Evolutionary conservation across 2,888 invertebrate genomes (phyloP).

Genomic region (Tipula helvola): DNA sequence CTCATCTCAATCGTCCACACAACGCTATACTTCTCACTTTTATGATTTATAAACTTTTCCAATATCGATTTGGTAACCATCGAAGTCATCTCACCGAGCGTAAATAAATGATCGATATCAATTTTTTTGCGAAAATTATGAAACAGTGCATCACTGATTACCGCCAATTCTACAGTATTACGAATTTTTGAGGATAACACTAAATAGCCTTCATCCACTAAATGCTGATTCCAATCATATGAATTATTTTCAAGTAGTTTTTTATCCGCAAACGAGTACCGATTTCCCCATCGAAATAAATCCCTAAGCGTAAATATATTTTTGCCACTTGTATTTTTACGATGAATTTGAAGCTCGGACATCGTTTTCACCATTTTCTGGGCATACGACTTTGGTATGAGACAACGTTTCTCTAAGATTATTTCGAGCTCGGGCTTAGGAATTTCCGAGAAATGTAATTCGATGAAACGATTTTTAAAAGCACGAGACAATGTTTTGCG

Average conservation of each 20-base stretch:
- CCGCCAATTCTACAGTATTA: conserved; percentile 63
- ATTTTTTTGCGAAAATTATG: conserved; percentile 70
- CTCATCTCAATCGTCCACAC: conserved; percentile 94
- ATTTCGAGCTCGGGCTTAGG: conserved; percentile 75
- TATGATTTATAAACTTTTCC: conserved; percentile 46
- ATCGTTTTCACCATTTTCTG: conserved; percentile 85
- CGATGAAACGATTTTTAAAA: conserved; percentile 94
- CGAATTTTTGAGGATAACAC: conserved; percentile 88
- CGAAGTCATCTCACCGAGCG: conserved; percentile 54
- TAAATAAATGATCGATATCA: conserved; percentile 56
- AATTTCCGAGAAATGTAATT: conserved; percentile 92
- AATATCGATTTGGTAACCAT: conserved; percentile 61
- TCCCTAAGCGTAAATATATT: conserved; percentile 90
- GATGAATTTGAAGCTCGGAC: conserved; percentile 71
- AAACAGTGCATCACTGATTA: conserved; percentile 67
- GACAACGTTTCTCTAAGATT: conserved; percentile 80
- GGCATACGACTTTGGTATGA: conserved; percentile 75
- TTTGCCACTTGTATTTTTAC: conserved; percentile 68
- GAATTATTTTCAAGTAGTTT: conserved; percentile 43
- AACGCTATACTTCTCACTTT: conserved; percentile 43
- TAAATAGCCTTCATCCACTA: conserved; percentile 92
- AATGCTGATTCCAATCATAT: conserved; percentile 94
- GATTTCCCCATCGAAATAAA: conserved; percentile 92
- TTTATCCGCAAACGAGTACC: conserved; percentile 65
- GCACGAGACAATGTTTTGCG: conserved; percentile 92